Base-by-base conservation (phyloP, 2,113 vertebrate species). In the Paramisgurnus dabryanus region DNA sequence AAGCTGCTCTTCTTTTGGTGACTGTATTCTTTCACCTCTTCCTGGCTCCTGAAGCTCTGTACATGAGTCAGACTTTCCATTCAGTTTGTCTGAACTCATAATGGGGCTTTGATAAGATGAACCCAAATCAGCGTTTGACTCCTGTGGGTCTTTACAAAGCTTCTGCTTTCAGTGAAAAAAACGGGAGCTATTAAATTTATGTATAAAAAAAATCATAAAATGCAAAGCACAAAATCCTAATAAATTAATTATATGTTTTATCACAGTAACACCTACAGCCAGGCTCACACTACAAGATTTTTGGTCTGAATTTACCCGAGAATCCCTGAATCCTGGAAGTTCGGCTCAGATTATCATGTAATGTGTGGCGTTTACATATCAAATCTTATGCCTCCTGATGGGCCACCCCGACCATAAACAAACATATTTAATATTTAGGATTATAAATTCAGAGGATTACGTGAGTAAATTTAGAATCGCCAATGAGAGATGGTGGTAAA, bases 121-220 rank as follows among this genome's bases (percentile, higher is more conserved):
- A 7, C 57, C 47, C 2, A 88, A 88, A 85, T 93, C 92, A 82
- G 87, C 87, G 89, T 84, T 88, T 86, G 93, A 89, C 3, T 90
- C 91, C 50, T 91, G 83, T 53, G 94, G 90, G 85, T 95, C 93
- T 83, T 88, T 93, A 67, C 91, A 94, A 67, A 94, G 91, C 83
- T 90, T 89, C 85, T 87, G 94, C 91, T 92, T 95, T 88, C 50
- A 84, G 12, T 9, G 84, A 47, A 82, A 18, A 45, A 2, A 45
- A 79, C 40, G 27, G 17, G 27, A 58, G 22, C 2, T 55, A 70
- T 3, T 55, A 40, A 5, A 34, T 45, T 27, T 73, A 12, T 3
- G 5, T 3, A 7, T 8, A 57, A 45, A 11, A 45, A 11, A 6
- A 6, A 64, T 66, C 18, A 49, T 12, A 67, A 34, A 15, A 34